Evolutionary conservation across 2,113 vertebrate species (phyloP).

Genomic region (Tachuris rubrigastra): DNA sequence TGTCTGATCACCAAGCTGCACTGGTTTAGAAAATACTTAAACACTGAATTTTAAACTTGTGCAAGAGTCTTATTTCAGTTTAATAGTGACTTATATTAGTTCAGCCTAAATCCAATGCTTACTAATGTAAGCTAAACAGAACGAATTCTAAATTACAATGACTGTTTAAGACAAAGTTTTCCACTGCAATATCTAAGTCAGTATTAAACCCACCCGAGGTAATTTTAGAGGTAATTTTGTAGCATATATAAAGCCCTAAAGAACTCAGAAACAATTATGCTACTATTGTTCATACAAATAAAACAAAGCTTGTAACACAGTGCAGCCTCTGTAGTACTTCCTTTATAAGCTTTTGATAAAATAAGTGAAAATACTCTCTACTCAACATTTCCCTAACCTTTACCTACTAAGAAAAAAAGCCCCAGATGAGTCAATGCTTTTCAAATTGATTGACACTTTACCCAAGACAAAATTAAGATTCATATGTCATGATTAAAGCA

Average conservation of each 20-base stretch:
- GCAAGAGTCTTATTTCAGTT: background rate
- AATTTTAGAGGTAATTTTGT: background rate
- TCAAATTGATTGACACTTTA: background rate
- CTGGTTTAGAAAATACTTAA: background rate
- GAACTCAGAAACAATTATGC: background rate
- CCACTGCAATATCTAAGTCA: background rate
- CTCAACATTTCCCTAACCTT: background rate
- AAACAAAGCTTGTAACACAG: background rate
- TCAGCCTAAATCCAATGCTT: background rate
- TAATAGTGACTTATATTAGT: background rate
- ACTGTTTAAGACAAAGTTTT: background rate
- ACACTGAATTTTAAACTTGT: background rate
- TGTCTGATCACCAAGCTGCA: background rate
- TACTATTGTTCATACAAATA: background rate
- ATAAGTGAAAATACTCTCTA: background rate
- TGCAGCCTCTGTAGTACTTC: background rate
- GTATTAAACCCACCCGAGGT: accelerated
- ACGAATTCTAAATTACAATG: background rate
- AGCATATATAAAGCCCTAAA: background rate
- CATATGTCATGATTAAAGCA: background rate
- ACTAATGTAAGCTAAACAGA: background rate
- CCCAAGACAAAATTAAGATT: background rate
- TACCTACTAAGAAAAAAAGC: background rate
- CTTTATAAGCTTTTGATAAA: background rate
- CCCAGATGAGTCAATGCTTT: background rate